These are phyloP conservation scores for Sciurus niger DNA, from an alignment of 2,113 vertebrate genomes.

Conservation along the genomic window DNA sequence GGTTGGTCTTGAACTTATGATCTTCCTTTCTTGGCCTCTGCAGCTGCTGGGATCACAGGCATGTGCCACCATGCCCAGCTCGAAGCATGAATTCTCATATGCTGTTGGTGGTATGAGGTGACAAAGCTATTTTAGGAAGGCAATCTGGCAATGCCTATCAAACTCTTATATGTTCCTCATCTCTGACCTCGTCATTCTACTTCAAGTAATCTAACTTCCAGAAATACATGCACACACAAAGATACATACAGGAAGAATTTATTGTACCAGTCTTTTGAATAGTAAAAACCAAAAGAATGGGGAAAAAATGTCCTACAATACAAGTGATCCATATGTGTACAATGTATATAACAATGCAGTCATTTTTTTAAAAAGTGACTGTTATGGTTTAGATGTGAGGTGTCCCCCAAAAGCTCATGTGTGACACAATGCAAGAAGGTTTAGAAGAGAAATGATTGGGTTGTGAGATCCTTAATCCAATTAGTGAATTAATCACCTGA, in stretches of 20 bases:
- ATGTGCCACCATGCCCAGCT: no score
- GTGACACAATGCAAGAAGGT: no score
- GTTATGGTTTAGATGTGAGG: no score
- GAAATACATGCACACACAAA: background rate
- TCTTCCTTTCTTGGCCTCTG: no score
- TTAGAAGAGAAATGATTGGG: no score
- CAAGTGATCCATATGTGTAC: background rate
- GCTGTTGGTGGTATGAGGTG: background rate
- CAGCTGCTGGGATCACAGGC: no score
- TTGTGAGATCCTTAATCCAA: no score
- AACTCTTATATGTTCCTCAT: background rate
- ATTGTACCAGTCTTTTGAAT: background rate
- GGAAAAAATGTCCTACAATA: background rate
- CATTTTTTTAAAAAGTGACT: background rate
- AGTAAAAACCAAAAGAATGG: background rate
- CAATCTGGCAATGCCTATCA: background rate
- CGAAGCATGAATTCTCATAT: no score
- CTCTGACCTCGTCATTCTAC: background rate
- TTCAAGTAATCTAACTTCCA: background rate
- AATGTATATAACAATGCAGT: background rate
- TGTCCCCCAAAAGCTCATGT: no score
- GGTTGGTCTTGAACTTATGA: no score
- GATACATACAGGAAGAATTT: background rate
- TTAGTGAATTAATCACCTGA: no score
- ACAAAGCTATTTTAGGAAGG: background rate